phyloP scores from a whole-genome alignment of 1,140 invertebrate genomes.

The Anastrepha ludens region DNA sequence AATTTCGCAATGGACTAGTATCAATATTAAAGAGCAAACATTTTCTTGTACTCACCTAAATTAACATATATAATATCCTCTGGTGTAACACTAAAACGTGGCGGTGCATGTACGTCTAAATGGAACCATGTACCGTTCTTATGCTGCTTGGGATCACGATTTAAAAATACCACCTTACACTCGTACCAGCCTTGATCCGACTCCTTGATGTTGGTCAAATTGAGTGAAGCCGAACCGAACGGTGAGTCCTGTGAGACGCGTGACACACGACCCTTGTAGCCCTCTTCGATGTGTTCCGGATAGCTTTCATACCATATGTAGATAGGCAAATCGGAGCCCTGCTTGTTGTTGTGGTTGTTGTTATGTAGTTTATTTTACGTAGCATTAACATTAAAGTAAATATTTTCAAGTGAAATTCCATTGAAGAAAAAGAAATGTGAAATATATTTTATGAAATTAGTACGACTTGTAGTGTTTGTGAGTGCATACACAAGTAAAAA shows the following conservation, averaged over 20 bases:
- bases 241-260: constrained; percentile 88
- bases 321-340: constrained; percentile 94
- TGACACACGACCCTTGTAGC: constrained; percentile 92
- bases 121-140: constrained; percentile 98
- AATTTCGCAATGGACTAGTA: too few species aligned
- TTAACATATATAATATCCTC: constrained; percentile 97
- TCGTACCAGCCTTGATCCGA: constrained; percentile 98
- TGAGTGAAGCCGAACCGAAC: constrained; percentile 93
- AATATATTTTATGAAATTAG: constrained; percentile 46
- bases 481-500: constrained; percentile 6
- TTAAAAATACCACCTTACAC: constrained; percentile 96
- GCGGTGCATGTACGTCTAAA: constrained; percentile 95
- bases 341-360: constrained; percentile 62
- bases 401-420: not conserved
- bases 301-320: constrained; percentile 99
- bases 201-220: constrained; percentile 93
- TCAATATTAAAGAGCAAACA: not conserved
- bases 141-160: constrained; percentile 90
- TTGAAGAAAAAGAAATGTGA: constrained; percentile 52
- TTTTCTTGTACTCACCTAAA: constrained; percentile 77
- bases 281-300: constrained; percentile 93
- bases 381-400: not conserved
- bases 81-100: constrained; percentile 92
- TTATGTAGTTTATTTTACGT: constrained; percentile 13
- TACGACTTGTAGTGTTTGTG: constrained; percentile 22